Percentiles rank a stretch among this genome's conserved stretches.
Evolutionary conservation across 2,797 vertebrate species (phyloP).

Genomic region (Eutrigla gurnardus): DNA sequence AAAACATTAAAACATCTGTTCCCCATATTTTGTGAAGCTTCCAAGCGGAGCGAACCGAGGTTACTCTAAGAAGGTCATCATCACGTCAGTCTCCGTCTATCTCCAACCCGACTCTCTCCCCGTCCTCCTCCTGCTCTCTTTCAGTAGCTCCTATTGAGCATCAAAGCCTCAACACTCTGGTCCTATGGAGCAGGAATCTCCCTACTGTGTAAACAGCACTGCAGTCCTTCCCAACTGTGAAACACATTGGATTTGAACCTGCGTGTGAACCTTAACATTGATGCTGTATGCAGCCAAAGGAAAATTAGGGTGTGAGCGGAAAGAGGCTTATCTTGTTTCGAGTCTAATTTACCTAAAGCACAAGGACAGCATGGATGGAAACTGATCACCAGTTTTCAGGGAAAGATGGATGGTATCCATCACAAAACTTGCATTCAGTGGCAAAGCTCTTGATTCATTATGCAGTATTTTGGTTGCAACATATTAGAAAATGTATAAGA

Average conservation of each 20-base stretch:
- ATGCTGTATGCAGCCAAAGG: constrained; percentile 27
- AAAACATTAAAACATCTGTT: constrained; percentile 77
- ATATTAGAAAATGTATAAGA: neutral
- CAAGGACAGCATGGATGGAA: constrained; percentile 8
- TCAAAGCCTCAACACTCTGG: constrained; percentile 67
- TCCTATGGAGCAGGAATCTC: constrained; percentile 76
- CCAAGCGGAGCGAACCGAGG: constrained; percentile 55
- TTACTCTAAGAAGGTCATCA: constrained; percentile 60
- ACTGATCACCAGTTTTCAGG: neutral
- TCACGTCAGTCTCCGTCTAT: constrained; percentile 55
- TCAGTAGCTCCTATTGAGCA: constrained; percentile 75
- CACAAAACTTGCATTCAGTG: neutral
- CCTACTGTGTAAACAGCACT: constrained; percentile 69
- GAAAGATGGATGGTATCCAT: neutral
- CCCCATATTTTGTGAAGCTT: constrained; percentile 65
- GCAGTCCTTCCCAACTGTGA: constrained; percentile 67
- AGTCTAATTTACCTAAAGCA: constrained; percentile 26
- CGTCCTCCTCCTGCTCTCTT: constrained; percentile 54
- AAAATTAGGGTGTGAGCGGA: constrained; percentile 29
- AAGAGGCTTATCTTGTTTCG: constrained; percentile 31
- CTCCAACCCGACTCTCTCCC: constrained; percentile 40
- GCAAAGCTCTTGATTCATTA: neutral
- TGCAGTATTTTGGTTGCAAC: neutral
- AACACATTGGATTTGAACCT: constrained; percentile 72
- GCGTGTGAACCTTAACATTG: constrained; percentile 66